Percentiles rank a stretch among this genome's conserved stretches.
Conservation (phyloP, 2,888 invertebrate species). For the Eretmocerus hayati region DNA sequence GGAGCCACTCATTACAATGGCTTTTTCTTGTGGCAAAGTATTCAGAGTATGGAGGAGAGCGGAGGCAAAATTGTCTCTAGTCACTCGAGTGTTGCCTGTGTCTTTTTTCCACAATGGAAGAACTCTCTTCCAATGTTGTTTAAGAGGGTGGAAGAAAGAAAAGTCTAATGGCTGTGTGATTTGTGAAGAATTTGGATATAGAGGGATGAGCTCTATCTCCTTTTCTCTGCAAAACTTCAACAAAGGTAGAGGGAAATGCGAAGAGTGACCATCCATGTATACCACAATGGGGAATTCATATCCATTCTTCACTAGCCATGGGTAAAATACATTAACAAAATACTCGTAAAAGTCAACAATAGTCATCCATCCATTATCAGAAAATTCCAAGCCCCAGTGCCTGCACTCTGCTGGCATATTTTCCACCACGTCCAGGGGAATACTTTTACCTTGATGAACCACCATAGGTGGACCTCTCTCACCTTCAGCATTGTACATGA, state of each 20-base stretch:
- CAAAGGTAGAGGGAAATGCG: constrained; percentile 38
- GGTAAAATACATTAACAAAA: constrained; percentile 39
- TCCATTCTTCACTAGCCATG: constrained; percentile 36
- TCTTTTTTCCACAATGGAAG: neutral
- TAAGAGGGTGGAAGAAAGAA: constrained; percentile 38
- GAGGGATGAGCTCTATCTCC: constrained; percentile 36
- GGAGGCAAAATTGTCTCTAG: constrained; percentile 1
- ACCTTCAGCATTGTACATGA: constrained; percentile 28
- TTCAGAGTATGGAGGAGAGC: neutral
- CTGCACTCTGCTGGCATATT: constrained; percentile 32
- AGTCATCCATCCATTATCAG: constrained; percentile 46
- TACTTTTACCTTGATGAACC: too few species aligned
- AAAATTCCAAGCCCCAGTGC: constrained; percentile 42
- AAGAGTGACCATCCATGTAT: constrained; percentile 42
- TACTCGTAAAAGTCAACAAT: constrained; percentile 41
- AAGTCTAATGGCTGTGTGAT: constrained; percentile 42
- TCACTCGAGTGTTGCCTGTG: neutral
- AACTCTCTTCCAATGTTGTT: constrained; percentile 32
- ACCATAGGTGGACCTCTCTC: constrained; percentile 29
- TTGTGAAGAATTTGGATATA: constrained; percentile 41
- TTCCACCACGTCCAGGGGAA: constrained; percentile 24
- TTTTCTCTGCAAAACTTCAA: constrained; percentile 40
- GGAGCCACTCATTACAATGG: neutral
- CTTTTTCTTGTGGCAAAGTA: neutral
- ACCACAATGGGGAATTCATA: constrained; percentile 38